A percentile compares a stretch with the other conserved stretches of the same genome.
Evolutionary conservation across 2,888 invertebrate species (phyloP).

Genomic region (Amblyteles armatorius): DNA sequence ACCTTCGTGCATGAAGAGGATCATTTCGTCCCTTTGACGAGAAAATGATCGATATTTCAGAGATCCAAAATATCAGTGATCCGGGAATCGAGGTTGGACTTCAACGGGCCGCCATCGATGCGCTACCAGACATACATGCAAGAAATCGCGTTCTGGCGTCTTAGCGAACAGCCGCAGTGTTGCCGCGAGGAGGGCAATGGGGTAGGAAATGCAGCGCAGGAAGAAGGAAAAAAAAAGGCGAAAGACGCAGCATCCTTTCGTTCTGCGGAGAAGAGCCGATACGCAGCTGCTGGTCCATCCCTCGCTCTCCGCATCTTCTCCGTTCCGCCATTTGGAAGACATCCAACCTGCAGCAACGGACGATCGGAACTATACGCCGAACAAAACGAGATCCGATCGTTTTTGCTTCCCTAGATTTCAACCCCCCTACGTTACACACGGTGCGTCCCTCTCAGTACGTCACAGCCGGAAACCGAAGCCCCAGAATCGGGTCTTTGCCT

Average conservation of each 20-base stretch:
- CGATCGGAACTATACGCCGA: conserved; percentile 56
- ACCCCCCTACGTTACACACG: neutral
- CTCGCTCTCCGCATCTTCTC: neutral
- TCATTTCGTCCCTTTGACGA: neutral
- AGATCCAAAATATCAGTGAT: neutral
- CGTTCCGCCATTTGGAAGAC: conserved; percentile 55
- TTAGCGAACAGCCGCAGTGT: conserved; percentile 29
- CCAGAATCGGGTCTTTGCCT: conserved; percentile 20
- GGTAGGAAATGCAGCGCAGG: neutral
- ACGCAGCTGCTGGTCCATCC: conserved; percentile 42
- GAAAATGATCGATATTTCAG: neutral
- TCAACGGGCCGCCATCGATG: neutral
- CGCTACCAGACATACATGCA: neutral
- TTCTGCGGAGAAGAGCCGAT: conserved; percentile 34
- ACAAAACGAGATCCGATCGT: conserved; percentile 58
- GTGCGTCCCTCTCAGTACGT: neutral
- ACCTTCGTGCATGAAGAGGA: no score
- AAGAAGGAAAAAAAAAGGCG: neutral
- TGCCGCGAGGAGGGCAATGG: neutral
- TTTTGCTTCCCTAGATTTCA: conserved; percentile 38
- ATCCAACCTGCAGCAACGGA: conserved; percentile 55
- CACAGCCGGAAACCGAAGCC: conserved; percentile 31
- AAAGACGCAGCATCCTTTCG: conserved; percentile 26
- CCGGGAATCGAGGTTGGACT: neutral
- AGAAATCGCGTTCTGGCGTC: conserved; percentile 19